These are phyloP conservation scores for Neodiprion virginianus DNA, from an alignment of 1,140 invertebrate species.

Conservation along the genomic window DNA sequence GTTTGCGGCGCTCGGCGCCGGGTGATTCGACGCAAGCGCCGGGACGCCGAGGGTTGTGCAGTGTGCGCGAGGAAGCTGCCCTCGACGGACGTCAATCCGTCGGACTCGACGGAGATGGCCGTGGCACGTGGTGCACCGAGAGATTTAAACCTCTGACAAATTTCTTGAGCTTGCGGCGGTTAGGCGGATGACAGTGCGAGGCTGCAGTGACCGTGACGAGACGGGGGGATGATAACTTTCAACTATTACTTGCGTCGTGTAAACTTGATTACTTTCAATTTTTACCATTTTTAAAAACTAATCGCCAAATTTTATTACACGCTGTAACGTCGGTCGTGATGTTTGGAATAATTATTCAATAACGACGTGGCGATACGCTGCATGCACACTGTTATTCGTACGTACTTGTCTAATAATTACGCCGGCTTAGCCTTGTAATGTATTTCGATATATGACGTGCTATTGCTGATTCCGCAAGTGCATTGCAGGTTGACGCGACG, in stretches of 20 bases:
- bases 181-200: conserved; percentile 14
- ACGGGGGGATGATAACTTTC: neutral
- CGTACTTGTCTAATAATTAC: no score
- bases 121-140: conserved; percentile 2
- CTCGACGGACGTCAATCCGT: conserved; percentile 30
- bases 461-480: no score
- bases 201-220: neutral
- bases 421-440: no score
- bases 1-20: neutral
- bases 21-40: neutral
- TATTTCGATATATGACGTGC: no score
- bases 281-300: no score
- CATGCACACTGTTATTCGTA: no score
- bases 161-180: conserved; percentile 21
- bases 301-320: no score
- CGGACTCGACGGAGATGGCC: conserved; percentile 12
- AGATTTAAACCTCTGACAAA: conserved; percentile 6
- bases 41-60: conserved; percentile 20
- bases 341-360: no score
- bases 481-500: no score
- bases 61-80: conserved; percentile 33
- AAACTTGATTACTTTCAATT: neutral
- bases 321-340: no score
- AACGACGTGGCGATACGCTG: no score
- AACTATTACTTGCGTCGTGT: neutral